A percentile compares a stretch with the other conserved stretches of the same genome.
Evolutionary conservation across 1,140 invertebrate genomes (phyloP).

Genomic region (Phocides pigmalion): DNA sequence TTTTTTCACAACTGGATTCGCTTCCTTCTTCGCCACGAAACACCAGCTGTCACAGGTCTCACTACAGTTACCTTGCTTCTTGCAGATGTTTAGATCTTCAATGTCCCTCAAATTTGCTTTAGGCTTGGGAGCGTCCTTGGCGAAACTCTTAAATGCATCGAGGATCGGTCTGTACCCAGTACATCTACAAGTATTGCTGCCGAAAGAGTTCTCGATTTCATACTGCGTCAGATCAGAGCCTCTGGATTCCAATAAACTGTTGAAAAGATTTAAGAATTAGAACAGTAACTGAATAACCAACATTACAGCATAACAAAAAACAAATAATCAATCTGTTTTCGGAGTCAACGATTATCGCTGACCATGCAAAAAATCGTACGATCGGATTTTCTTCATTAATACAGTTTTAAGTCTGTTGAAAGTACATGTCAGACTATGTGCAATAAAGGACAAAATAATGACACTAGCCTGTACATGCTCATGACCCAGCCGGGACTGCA

Average conservation of each 20-base stretch:
- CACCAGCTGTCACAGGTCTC: slow-evolving; percentile 65
- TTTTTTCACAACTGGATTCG: slow-evolving; percentile 40
- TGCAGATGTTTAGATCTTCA: slow-evolving; percentile 57
- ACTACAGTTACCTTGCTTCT: slow-evolving; percentile 40
- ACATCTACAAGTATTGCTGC: slow-evolving; percentile 32
- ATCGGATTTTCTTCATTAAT: too few relatives aligned
- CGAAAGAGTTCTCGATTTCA: slow-evolving; percentile 34
- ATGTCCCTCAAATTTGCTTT: slow-evolving; percentile 52
- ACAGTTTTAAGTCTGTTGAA: too few relatives aligned
- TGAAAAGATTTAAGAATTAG: neutral
- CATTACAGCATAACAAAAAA: too few relatives aligned
- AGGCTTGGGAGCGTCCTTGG: slow-evolving; percentile 81
- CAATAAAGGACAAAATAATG: too few relatives aligned
- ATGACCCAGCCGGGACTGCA: slow-evolving; percentile 94
- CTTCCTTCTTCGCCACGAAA: slow-evolving; percentile 51
- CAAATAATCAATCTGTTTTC: too few relatives aligned
- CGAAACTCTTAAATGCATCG: slow-evolving; percentile 67
- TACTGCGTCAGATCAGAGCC: slow-evolving; percentile 26
- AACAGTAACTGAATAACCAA: too few relatives aligned
- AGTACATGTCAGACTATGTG: too few relatives aligned
- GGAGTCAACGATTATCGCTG: too few relatives aligned
- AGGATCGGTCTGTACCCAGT: slow-evolving; percentile 35
- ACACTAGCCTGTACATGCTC: slow-evolving; percentile 89
- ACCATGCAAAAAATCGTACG: too few relatives aligned
- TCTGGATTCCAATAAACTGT: slow-evolving; percentile 22